Evolutionary conservation across 1,140 invertebrate species (phyloP), one percentile per base, ranked within the genome.

Genomic region (Thaumatotibia leucotreta): DNA sequence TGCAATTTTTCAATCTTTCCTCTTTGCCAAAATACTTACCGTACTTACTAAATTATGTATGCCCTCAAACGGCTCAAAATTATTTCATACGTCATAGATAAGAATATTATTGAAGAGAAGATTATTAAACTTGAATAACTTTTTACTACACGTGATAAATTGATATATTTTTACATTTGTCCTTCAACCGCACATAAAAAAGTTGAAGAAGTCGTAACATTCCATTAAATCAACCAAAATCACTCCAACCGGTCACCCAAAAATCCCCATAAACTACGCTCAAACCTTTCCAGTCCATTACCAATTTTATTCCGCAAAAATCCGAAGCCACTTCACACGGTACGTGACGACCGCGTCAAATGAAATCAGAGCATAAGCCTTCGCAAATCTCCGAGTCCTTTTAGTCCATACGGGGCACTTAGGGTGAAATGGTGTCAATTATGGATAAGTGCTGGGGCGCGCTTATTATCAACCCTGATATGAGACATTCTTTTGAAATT

Each of bases 371-470:
- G 79, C 70, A 76, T 81, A 80, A 77, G 69, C 73, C 82, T n/a
- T 75, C 85, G 72, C 82, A 86, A 83, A 88, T 84, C 82, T 83
- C 69, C 77, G 71, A 72, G 73, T 77, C 80, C 83, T 89, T 82
- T 83, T 77, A 84, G 80, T 8, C 35, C 78, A 80, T 81, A 78
- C 75, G 76, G 77, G 84, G 86, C 88, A 90, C 88, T 90, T 87
- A 89, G 78, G 79, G 84, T 76, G 82, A 79, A 89, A 86, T 84
- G 85, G 82, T 86, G 85, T 88, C 88, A 90, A 90, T 90, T 90
- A 89, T 87, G 83, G 83, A 61, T 89, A 87, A 90, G 88, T 87
- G 88, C 80, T 73, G 61, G 52, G 69, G 66, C 39, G 39, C 39
- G 39, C 39, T 45, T 61, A 50, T 68, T 61, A 54, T 61, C 66